These are phyloP conservation scores for Tangara arthus DNA, from an alignment of 2,797 vertebrate species.

Conservation along the genomic window DNA sequence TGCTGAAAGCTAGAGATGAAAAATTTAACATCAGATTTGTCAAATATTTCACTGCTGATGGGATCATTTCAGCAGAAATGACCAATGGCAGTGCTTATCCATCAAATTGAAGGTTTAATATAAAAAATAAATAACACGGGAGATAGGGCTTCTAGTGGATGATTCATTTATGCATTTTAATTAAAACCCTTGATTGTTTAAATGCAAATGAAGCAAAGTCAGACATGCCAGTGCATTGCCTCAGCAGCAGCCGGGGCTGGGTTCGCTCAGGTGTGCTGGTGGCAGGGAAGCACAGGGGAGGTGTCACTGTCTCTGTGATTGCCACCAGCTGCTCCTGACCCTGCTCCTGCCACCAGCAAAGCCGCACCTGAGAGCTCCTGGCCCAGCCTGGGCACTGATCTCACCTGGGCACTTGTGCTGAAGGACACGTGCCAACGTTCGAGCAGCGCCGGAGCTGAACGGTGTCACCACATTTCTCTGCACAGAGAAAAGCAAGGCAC, in stretches of 20 bases:
- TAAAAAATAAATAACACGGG: constrained; percentile 58
- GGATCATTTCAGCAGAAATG: constrained; percentile 65
- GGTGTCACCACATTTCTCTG: too few species aligned
- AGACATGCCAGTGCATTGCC: background rate
- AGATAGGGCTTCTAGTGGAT: background rate
- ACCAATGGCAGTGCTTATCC: constrained; percentile 58
- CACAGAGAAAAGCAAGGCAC: too few species aligned
- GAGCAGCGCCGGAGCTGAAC: background rate
- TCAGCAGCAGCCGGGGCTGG: background rate
- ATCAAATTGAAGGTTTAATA: constrained; percentile 58
- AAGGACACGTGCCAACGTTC: rapidly evolving
- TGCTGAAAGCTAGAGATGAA: constrained; percentile 54
- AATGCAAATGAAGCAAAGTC: constrained; percentile 50
- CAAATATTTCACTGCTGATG: constrained; percentile 59
- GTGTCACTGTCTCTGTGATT: background rate
- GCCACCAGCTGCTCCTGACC: background rate
- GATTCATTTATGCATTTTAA: constrained; percentile 55
- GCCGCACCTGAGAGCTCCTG: background rate
- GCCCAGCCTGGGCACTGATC: background rate
- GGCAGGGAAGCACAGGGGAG: background rate
- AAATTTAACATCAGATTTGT: constrained; percentile 64
- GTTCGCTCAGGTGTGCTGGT: background rate
- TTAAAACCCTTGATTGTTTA: constrained; percentile 55
- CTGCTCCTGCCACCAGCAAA: background rate
- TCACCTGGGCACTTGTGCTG: background rate